Evolutionary conservation across 1,140 invertebrate species (phyloP).

Genomic region (Temnothorax nylanderi): DNA sequence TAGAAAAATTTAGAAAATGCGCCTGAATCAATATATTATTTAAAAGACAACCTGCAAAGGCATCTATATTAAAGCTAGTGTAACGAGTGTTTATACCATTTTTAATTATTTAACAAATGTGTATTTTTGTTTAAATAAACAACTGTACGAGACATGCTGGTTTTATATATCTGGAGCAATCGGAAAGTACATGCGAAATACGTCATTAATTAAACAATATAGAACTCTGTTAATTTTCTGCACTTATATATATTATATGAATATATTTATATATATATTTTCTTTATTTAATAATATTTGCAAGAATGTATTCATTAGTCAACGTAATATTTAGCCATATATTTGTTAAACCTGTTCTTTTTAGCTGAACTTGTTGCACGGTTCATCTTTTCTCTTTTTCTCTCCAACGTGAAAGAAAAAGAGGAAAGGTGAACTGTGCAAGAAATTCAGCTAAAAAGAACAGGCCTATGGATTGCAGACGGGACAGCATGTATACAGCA

Average conservation of each 20-base stretch:
- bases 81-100: constrained; percentile 68
- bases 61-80: constrained; percentile 69
- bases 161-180: neutral
- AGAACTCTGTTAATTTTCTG: neutral
- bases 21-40: constrained; percentile 31
- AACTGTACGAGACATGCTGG: neutral
- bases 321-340: no score
- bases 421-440: no score
- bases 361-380: no score
- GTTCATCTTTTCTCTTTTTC: no score
- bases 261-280: no score
- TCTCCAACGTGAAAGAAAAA: no score
- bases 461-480: no score
- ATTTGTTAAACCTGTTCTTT: no score
- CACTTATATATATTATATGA: neutral
- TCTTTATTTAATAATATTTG: no score
- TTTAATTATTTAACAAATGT: constrained; percentile 59
- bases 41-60: constrained; percentile 19
- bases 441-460: no score
- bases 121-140: constrained; percentile 64
- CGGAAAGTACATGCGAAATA: neutral
- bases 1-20: neutral
- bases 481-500: no score
- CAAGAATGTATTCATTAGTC: no score
- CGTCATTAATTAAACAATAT: neutral